Base-by-base conservation (phyloP, 2,888 invertebrate genomes). In the Branchipolynoe longqiensis region DNA sequence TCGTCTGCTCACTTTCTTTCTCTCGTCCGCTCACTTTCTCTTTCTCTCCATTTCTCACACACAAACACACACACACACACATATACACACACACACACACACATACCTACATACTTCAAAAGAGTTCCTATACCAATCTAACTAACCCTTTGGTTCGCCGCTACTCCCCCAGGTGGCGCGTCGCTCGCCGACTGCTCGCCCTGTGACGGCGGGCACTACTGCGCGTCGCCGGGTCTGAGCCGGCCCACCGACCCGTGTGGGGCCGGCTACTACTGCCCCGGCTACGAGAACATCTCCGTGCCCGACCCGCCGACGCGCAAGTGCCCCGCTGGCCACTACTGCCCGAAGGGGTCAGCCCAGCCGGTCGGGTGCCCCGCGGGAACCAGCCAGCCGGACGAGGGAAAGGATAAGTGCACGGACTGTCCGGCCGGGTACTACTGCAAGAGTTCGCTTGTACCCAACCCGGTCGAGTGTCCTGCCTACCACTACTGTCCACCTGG, bases 361-460 rank as follows among this genome's bases (percentile, higher is more conserved):
- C 91, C 92, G 0, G 86, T 88, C 0, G 90, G 90, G 0, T 93
- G 93, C 88, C 90, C 88, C 1, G 88, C 91, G 1, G 93, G 92
- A 8, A 86, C 90, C 83, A 90, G 89, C 88, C 92, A 92, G 87
- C 89, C 89, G 22, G 90, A 91, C 56, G 83, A 56, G 0, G 91
- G 92, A 4, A 87, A 89, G 85, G 90, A 87, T 41, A 69, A 59
- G n/a, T 93, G 93, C 89, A 89, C 90, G 18, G 86, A 89, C 1
- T 93, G 93, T 86, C 92, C 92, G 3, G 91, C 91, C 0, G 92
- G 93, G 2, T 92, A 87, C 86, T 93, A 92, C 88, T 93, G 93
- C 86, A 89, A 89, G 33, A 90, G 90, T 84, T 88, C 91, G 25
- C 87, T 88, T 0, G 88, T 87, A 14, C 91, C 92, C 31, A 88